phyloP scores from a whole-genome alignment of 2,113 vertebrate species.

The Oncorhynchus nerka region DNA sequence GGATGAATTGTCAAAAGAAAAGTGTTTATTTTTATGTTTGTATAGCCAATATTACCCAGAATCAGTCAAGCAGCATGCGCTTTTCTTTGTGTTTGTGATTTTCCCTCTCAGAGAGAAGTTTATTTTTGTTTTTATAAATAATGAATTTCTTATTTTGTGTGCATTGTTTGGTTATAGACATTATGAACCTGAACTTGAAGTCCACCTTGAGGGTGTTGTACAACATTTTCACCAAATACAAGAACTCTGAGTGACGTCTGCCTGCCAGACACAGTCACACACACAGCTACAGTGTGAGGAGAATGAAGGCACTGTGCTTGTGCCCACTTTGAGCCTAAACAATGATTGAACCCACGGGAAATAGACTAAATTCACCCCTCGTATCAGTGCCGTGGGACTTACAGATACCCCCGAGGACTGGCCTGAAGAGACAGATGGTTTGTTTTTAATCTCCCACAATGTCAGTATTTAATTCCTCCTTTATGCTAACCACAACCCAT shows the following conservation, averaged over 20 bases:
- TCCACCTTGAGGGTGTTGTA: constrained; percentile 94
- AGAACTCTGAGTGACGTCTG: constrained; percentile 81
- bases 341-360: constrained; percentile 38
- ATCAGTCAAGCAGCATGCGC: background rate
- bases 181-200: constrained; percentile 94
- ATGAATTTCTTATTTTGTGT: background rate
- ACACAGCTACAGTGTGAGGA: background rate
- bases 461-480: constrained; percentile 61
- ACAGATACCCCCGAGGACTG: background rate
- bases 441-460: constrained; percentile 48
- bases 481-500: constrained; percentile 15
- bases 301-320: constrained; percentile 29
- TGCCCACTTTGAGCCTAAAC: constrained; percentile 30
- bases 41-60: too few species aligned
- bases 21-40: background rate
- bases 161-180: constrained; percentile 75
- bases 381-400: too few species aligned
- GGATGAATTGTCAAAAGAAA: background rate
- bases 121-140: background rate
- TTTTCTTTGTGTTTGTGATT: background rate
- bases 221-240: constrained; percentile 97
- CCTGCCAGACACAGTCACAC: background rate
- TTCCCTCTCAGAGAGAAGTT: background rate
- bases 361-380: background rate
- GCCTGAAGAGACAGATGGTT: constrained; percentile 41